A percentile compares a stretch with the other conserved stretches of the same genome.
These are phyloP conservation scores for Zosterops borbonicus DNA, from an alignment of 2,113 vertebrate species.

Conservation along the genomic window DNA sequence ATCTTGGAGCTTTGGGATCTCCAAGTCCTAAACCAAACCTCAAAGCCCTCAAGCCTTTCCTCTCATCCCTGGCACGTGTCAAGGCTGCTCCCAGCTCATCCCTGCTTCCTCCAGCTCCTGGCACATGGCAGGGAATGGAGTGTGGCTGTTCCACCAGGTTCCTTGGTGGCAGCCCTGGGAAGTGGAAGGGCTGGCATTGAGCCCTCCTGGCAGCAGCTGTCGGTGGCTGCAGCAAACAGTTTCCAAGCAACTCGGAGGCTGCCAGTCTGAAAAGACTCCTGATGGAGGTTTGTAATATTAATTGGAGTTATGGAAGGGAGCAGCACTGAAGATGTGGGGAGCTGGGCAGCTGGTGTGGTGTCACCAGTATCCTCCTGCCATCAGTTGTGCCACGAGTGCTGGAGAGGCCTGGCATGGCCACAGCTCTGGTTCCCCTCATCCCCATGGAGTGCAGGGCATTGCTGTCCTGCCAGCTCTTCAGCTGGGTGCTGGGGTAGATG, in stretches of 20 bases:
- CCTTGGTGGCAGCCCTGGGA: neutral
- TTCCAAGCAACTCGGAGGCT: slow-evolving; percentile 61
- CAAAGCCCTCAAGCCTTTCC: fast-evolving
- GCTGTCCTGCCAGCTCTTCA: neutral
- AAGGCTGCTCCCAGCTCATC: neutral
- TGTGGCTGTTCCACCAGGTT: neutral
- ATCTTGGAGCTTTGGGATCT: neutral
- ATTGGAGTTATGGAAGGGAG: neutral
- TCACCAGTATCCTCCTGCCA: neutral
- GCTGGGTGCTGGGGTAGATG: fast-evolving
- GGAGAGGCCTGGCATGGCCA: neutral
- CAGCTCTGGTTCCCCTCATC: neutral
- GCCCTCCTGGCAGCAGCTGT: neutral
- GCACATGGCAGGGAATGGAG: neutral
- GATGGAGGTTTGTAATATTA: neutral
- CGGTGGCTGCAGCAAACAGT: slow-evolving; percentile 39
- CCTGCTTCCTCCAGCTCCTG: neutral
- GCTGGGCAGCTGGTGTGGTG: neutral
- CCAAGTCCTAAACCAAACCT: neutral
- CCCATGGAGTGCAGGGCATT: fast-evolving
- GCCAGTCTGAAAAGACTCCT: slow-evolving; percentile 1
- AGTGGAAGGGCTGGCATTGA: neutral
- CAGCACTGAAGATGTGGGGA: neutral
- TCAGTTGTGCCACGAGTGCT: neutral
- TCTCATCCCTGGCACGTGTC: fast-evolving